Percentiles rank a stretch among this genome's conserved stretches.
These are phyloP conservation scores for Troides helena DNA, from an alignment of 2,888 invertebrate genomes.

Conservation along the genomic window DNA sequence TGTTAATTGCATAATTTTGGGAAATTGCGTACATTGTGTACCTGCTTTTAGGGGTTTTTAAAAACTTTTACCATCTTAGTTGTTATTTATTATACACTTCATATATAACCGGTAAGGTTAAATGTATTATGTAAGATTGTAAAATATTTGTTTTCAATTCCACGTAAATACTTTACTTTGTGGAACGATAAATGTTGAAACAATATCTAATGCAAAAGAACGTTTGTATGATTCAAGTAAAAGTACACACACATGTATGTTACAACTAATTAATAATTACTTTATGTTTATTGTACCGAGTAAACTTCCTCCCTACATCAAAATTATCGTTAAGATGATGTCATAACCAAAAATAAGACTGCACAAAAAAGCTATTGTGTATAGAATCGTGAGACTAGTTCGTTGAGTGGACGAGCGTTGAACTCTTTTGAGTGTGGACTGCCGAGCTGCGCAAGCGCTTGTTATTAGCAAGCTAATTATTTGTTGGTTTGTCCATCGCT, in stretches of 20 bases:
- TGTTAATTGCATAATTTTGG: not conserved
- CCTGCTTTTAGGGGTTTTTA: not conserved
- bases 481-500: not conserved
- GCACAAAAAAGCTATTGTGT: conserved; percentile 78
- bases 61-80: not conserved
- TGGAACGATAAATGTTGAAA: not conserved
- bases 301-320: not conserved
- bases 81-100: not conserved
- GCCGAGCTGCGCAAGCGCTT: conserved; percentile 59
- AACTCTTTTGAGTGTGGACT: conserved; percentile 69
- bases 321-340: conserved; percentile 54
- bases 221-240: not conserved
- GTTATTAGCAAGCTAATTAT: conserved; percentile 54
- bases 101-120: not conserved
- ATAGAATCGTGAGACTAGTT: conserved; percentile 72
- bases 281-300: not conserved
- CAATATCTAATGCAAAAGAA: not conserved
- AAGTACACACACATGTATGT: not conserved
- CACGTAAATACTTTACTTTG: not conserved
- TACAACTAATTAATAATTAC: not conserved
- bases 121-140: not conserved
- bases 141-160: not conserved
- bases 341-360: conserved; percentile 73
- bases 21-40: not conserved
- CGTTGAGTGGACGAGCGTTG: conserved; percentile 70